Conservation (phyloP, 1,140 invertebrate genomes). For the Bombyx mandarina region DNA sequence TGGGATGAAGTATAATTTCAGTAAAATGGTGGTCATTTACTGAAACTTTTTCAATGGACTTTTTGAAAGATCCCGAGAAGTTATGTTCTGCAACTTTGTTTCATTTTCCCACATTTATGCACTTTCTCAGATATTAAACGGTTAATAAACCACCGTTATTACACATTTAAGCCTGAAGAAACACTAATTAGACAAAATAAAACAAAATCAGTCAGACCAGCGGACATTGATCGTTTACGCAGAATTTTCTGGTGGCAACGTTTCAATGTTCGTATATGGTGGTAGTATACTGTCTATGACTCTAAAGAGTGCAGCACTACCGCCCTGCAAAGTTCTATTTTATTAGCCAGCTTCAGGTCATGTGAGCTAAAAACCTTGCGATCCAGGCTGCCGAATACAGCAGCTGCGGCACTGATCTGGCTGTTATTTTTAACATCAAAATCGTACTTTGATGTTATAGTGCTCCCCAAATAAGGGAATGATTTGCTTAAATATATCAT, state of each 20-base stretch:
- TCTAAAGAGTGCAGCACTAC: conserved; percentile 11
- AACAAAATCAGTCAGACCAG: conserved; percentile 9
- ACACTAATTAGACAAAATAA: too few relatives aligned
- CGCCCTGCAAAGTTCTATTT: conserved; percentile 11
- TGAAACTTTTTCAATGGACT: too few relatives aligned
- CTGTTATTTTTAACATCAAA: conserved; percentile 10
- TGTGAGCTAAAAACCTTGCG: conserved; percentile 8
- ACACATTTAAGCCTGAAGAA: too few relatives aligned
- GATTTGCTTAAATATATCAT: conserved; percentile 8
- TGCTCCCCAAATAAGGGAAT: conserved; percentile 17
- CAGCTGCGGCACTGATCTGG: conserved; percentile 11
- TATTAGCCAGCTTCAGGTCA: conserved; percentile 2
- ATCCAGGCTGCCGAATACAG: conserved; percentile 14
- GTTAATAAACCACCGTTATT: too few relatives aligned
- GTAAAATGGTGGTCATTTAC: too few relatives aligned
- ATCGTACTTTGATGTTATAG: conserved; percentile 10
- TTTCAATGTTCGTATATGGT: conserved; percentile 13
- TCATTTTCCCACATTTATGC: too few relatives aligned
- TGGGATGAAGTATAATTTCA: too few relatives aligned
- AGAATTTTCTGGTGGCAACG: conserved; percentile 17
- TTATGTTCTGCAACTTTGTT: too few relatives aligned
- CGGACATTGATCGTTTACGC: conserved; percentile 11
- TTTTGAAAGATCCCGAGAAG: too few relatives aligned
- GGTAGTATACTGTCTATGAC: conserved; percentile 10
- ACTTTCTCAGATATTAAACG: too few relatives aligned